These are phyloP conservation scores for Bufotes viridis DNA, from an alignment of 2,797 vertebrate species.

Conservation along the genomic window DNA sequence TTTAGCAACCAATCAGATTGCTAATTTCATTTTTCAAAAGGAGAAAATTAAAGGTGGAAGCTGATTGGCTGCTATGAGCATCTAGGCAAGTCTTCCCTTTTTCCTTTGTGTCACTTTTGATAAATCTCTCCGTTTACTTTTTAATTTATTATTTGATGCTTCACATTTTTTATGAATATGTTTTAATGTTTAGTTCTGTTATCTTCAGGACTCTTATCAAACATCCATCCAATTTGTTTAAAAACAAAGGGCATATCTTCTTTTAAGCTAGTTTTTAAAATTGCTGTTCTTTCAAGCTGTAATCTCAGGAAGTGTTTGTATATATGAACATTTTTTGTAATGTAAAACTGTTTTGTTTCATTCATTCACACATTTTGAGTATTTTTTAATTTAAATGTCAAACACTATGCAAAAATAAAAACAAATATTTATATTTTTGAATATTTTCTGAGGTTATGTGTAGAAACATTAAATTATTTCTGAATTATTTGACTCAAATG, in stretches of 20 bases:
- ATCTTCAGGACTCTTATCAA: conserved; percentile 65
- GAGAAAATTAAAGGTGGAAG: no score
- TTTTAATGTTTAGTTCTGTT: conserved; percentile 27
- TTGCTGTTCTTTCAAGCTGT: conserved; percentile 65
- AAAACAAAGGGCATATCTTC: conserved; percentile 63
- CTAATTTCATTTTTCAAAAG: no score
- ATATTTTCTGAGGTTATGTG: background rate
- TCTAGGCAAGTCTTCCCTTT: no score
- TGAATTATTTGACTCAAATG: background rate
- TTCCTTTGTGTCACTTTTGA: no score
- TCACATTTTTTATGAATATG: background rate
- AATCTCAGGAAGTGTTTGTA: conserved; percentile 79
- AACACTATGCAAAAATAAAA: conserved; percentile 42
- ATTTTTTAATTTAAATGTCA: conserved; percentile 41
- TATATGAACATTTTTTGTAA: conserved; percentile 57
- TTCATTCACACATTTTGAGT: conserved; percentile 39
- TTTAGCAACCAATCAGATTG: no score
- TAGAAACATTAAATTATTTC: background rate
- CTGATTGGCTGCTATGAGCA: no score
- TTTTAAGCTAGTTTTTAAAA: conserved; percentile 66
- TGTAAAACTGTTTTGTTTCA: conserved; percentile 4
- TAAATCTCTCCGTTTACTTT: background rate
- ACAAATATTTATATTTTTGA: conserved; percentile 19
- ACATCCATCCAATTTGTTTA: conserved; percentile 80
- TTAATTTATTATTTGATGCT: background rate